Evolutionary conservation across 2,888 invertebrate genomes (phyloP).

Genomic region (Saturnia japonica): DNA sequence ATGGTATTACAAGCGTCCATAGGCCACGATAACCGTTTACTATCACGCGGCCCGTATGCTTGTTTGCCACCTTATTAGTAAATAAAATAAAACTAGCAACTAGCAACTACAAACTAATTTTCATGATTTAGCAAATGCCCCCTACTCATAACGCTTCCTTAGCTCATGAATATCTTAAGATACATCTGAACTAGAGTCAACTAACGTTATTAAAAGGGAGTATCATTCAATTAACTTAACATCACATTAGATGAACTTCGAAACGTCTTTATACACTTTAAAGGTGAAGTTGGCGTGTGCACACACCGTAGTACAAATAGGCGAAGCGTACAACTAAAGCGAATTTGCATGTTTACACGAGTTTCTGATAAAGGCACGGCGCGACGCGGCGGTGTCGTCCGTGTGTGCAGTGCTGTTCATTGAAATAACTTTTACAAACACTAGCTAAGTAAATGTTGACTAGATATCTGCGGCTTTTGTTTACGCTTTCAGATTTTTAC

Average conservation of each 20-base stretch:
- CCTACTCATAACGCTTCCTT: not conserved
- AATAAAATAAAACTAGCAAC: no score
- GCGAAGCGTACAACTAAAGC: conserved; percentile 59
- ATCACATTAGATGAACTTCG: conserved; percentile 48
- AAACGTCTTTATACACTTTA: conserved; percentile 56
- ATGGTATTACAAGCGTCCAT: no score
- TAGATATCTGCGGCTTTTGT: conserved; percentile 40
- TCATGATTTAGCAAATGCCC: no score
- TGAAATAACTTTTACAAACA: conserved; percentile 59
- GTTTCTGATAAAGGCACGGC: conserved; percentile 30
- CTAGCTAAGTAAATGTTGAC: conserved; percentile 46
- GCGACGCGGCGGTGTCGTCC: conserved; percentile 26
- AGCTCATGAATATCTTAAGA: conserved; percentile 30
- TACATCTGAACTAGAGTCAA: conserved; percentile 37
- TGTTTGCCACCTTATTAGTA: no score
- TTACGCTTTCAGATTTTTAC: conserved; percentile 26
- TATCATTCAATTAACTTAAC: conserved; percentile 58
- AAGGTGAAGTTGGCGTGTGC: conserved; percentile 59
- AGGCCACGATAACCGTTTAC: no score
- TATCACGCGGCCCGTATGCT: no score
- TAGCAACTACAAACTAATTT: no score
- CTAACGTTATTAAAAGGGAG: conserved; percentile 43
- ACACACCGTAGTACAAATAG: conserved; percentile 58
- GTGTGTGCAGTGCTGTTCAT: conserved; percentile 38
- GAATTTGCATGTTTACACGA: conserved; percentile 64